A percentile compares a stretch with the other conserved stretches of the same genome.
Conservation (phyloP, 2,888 invertebrate genomes). For the Meteorus colon region DNA sequence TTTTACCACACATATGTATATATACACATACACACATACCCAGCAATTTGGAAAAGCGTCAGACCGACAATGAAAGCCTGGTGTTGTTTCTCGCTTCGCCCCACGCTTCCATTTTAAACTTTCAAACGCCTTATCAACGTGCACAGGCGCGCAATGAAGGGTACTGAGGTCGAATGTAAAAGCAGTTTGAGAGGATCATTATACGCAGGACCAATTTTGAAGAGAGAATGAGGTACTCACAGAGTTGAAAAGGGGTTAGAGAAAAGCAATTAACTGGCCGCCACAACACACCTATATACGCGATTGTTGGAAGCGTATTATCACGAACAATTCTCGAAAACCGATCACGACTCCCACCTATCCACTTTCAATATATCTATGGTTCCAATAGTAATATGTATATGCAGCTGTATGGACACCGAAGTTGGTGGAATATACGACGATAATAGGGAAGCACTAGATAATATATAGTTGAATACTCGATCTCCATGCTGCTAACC, state of each 20-base stretch:
- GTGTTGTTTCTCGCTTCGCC: not conserved
- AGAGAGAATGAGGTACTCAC: conserved; percentile 24
- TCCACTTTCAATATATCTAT: conserved; percentile 9
- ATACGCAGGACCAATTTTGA: conserved; percentile 7
- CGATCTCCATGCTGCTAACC: conserved; percentile 4
- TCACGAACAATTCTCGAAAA: conserved; percentile 35
- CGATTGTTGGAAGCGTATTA: conserved; percentile 18
- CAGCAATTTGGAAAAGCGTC: conserved; percentile 32
- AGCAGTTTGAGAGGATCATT: conserved; percentile 34
- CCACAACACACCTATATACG: conserved; percentile 20
- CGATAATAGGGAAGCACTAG: conserved; percentile 9
- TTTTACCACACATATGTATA: not conserved
- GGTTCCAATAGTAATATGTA: not conserved
- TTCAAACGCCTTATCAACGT: conserved; percentile 16
- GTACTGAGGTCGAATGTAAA: conserved; percentile 17
- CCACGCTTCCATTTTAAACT: not conserved
- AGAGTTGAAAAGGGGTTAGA: not conserved
- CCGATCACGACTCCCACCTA: conserved; percentile 23
- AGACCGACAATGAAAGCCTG: conserved; percentile 23
- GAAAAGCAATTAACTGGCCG: conserved; percentile 38
- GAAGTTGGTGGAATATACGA: conserved; percentile 15
- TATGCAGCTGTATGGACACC: not conserved
- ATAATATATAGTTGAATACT: conserved; percentile 19
- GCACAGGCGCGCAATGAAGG: conserved; percentile 10
- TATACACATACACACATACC: not conserved